A percentile compares a stretch with the other conserved stretches of the same genome.
These are phyloP conservation scores for Periphyllus acericola DNA, from an alignment of 2,888 invertebrate genomes.

Conservation along the genomic window DNA sequence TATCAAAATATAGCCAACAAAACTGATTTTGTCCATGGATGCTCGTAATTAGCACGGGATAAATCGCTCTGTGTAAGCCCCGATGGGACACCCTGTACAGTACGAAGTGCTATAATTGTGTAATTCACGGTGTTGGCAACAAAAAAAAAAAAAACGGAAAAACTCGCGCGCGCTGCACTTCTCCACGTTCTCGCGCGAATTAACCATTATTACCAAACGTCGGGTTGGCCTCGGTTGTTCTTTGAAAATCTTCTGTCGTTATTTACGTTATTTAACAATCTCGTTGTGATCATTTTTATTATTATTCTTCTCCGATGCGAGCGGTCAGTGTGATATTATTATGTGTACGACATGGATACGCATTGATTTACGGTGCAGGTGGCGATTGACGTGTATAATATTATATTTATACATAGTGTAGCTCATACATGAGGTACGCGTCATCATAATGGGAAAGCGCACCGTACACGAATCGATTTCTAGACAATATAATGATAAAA, in stretches of 20 bases:
- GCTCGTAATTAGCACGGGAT: too few relatives aligned
- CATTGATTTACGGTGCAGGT: constrained; percentile 5
- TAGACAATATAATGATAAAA: constrained; percentile 1
- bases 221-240: background rate
- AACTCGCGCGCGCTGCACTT: background rate
- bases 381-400: background rate
- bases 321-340: background rate
- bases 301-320: background rate
- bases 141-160: background rate
- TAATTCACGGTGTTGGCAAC: too few relatives aligned
- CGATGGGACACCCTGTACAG: too few relatives aligned
- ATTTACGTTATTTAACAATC: too few relatives aligned
- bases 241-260: background rate
- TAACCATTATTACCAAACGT: background rate
- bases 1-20: too few relatives aligned
- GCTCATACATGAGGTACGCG: background rate
- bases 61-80: too few relatives aligned
- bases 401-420: background rate
- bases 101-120: too few relatives aligned
- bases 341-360: background rate
- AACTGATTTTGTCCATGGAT: too few relatives aligned
- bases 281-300: background rate
- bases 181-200: background rate
- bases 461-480: background rate
- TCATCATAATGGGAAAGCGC: background rate